Evolutionary conservation across 1,140 invertebrate species (phyloP).

Genomic region (Aphaenogaster ashmeadi): DNA sequence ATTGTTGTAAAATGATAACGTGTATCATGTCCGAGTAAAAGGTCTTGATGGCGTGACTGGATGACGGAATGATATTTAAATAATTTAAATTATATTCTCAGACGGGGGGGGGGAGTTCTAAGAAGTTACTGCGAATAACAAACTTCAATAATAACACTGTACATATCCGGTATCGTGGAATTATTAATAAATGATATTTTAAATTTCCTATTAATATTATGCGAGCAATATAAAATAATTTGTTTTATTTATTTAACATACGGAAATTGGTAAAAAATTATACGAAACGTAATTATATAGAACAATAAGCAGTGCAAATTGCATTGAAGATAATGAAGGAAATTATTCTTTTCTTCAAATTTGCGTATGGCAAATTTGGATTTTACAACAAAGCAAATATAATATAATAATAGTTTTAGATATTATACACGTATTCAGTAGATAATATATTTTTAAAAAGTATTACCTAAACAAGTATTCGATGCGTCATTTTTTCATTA

Average conservation of each 20-base stretch:
- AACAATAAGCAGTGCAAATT: not conserved
- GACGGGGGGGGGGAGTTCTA: not conserved
- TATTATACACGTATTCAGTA: not conserved
- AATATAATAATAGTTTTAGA: not conserved
- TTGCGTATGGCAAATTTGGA: not conserved
- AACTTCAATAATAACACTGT: not conserved
- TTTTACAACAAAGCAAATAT: not conserved
- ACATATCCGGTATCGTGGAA: not conserved
- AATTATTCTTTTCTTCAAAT: not conserved
- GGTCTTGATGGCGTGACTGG: not conserved
- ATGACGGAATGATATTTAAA: not conserved
- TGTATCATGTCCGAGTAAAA: not conserved
- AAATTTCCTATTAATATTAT: not conserved
- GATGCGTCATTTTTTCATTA: not conserved
- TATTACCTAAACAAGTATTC: not conserved
- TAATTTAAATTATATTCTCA: not conserved
- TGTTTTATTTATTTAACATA: not conserved
- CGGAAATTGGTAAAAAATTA: not conserved
- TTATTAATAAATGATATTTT: not conserved
- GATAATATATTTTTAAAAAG: not conserved
- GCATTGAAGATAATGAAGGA: not conserved
- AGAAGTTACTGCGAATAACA: not conserved
- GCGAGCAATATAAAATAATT: not conserved
- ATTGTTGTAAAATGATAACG: not conserved
- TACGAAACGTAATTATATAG: not conserved